These are phyloP conservation scores for Python bivittatus DNA, from an alignment of 2,113 vertebrate species.

Conservation along the genomic window DNA sequence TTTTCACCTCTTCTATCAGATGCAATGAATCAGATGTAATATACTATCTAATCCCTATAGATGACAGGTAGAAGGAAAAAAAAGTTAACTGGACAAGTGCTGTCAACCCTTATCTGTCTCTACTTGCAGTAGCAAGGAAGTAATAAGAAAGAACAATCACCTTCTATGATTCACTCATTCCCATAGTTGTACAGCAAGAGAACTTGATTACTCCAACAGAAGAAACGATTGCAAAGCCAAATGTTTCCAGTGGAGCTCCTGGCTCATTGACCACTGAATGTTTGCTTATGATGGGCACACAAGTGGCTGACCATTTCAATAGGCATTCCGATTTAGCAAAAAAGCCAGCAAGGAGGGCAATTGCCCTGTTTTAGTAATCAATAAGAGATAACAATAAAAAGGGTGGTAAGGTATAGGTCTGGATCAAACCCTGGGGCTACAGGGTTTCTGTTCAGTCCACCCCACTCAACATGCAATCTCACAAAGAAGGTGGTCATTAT, in stretches of 20 bases:
- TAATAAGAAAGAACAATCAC: background rate
- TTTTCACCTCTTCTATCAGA: background rate
- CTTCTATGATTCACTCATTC: background rate
- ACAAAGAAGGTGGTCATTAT: too few species aligned
- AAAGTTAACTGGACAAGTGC: background rate
- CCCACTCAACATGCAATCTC: too few species aligned
- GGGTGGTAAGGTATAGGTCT: too few species aligned
- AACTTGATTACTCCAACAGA: conserved; percentile 40
- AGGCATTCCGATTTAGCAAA: too few species aligned
- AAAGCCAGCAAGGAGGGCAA: too few species aligned
- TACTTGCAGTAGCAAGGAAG: conserved; percentile 2
- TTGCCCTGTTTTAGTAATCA: too few species aligned
- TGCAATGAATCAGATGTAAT: background rate
- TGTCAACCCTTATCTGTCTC: conserved; percentile 19
- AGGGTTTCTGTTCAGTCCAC: too few species aligned
- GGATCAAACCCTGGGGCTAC: too few species aligned
- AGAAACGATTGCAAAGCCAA: conserved; percentile 40
- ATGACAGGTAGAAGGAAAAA: background rate
- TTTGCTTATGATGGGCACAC: background rate
- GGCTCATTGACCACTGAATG: too few species aligned
- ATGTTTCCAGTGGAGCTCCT: background rate
- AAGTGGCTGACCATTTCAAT: too few species aligned
- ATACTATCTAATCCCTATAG: background rate
- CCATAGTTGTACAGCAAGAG: conserved; percentile 38
- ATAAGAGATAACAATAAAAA: too few species aligned